Percentiles rank a stretch among this genome's conserved stretches.
Conservation (phyloP, 2,113 vertebrate species). For the Chionis minor region DNA sequence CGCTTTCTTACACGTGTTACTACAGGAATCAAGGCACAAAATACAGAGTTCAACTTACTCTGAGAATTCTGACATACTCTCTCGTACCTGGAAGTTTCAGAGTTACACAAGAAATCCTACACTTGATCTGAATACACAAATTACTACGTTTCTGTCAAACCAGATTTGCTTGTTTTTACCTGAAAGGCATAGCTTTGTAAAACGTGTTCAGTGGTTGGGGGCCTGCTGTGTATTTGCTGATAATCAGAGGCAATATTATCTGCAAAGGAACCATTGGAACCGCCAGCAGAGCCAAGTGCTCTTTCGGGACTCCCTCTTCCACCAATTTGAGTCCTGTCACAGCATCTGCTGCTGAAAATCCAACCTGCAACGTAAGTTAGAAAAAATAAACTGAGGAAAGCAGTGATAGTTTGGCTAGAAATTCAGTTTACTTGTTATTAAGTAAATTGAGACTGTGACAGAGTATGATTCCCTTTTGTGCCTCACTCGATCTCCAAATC, state of each 20-base stretch:
- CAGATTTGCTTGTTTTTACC: slow-evolving; percentile 67
- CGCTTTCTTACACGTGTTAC: background rate
- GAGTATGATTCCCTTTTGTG: background rate
- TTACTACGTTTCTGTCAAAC: fast-evolving
- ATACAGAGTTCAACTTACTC: background rate
- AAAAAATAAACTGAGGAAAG: background rate
- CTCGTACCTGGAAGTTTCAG: background rate
- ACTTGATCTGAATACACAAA: background rate
- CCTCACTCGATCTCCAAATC: background rate
- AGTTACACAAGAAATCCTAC: background rate
- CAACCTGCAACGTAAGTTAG: slow-evolving; percentile 79
- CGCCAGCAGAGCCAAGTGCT: slow-evolving; percentile 91
- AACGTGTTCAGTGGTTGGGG: slow-evolving; percentile 91
- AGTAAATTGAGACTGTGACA: background rate
- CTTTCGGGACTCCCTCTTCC: slow-evolving; percentile 96
- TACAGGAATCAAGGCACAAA: background rate
- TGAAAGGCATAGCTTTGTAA: slow-evolving; percentile 95
- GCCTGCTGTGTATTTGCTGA: slow-evolving; percentile 97
- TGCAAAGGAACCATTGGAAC: slow-evolving; percentile 98
- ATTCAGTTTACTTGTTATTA: background rate
- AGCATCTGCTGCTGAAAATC: slow-evolving; percentile 95
- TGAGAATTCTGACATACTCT: background rate
- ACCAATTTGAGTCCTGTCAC: slow-evolving; percentile 96
- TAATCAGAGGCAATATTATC: slow-evolving; percentile 91
- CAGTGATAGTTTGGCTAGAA: background rate